Evolutionary conservation across 2,888 invertebrate species (phyloP), one percentile per base, ranked within the genome.

Genomic region (Pristionchus fissidentatus): DNA sequence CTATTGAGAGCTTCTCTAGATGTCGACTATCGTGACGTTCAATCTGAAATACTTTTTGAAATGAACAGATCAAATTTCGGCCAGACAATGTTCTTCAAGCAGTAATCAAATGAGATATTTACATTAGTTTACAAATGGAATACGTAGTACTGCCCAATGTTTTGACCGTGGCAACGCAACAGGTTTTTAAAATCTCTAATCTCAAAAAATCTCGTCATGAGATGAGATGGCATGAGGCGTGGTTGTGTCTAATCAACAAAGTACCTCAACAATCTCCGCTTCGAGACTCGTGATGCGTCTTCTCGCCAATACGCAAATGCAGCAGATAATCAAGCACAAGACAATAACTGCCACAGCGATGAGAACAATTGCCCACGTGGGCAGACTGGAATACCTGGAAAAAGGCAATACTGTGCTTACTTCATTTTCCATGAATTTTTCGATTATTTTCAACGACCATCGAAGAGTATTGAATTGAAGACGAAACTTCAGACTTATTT

Each of bases 11-110:
- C 43, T 70, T 7, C 62, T 66, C 13, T 66, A 7, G 0, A 22
- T 38, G 22, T n/a, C 62, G 62, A 22, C 62, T 66, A 7, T 66
- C 62, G 38, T 66, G 62, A 38, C 62, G 62, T 38, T 66, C 62
- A 22, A 66, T 66, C 62, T 66, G 62, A 1, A 66, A 62, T 22
- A 55, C 55, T 7, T 22, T 15, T 15, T 55, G 15, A 19, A 55
- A 55, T 55, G 4, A 55, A 4, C 3, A 15, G 55, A 55, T n/a
- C n/a, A n/a, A n/a, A n/a, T 19, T 55, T 4, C 22, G 15, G 55
- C 26, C 29, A 5, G 29, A 1, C 29, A 57, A 29, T 60, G 13
- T 10, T 60, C 19, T 26, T 55, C 19, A 29, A 57, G 0, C n/a
- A 1, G 55, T 19, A 26, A 55, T 26, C 1, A n/a, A n/a, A 3